These are phyloP conservation scores for Nothobranchius furzeri DNA, from an alignment of 2,113 vertebrate species.

Conservation along the genomic window DNA sequence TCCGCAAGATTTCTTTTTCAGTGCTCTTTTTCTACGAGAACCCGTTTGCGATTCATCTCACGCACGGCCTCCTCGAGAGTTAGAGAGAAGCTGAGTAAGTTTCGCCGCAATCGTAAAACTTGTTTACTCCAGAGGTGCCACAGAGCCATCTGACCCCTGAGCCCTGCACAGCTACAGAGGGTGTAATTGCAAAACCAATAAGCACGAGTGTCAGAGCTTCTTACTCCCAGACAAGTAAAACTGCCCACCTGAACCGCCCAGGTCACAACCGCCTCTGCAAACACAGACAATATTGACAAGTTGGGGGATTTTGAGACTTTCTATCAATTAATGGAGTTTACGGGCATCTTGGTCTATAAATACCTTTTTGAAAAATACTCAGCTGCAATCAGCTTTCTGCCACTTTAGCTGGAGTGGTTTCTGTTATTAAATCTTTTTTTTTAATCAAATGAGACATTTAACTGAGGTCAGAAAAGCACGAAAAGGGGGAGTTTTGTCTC, in stretches of 20 bases:
- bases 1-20: conserved; percentile 32
- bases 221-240: conserved; percentile 6
- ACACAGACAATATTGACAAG: not conserved
- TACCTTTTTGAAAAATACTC: not conserved
- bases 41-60: conserved; percentile 47
- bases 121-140: conserved; percentile 61
- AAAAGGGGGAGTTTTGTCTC: not conserved
- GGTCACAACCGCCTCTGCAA: not conserved
- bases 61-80: conserved; percentile 32
- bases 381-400: not conserved
- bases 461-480: not conserved
- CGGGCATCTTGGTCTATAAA: conserved; percentile 4
- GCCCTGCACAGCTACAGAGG: conserved; percentile 36
- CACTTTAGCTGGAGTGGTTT: not conserved
- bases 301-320: not conserved
- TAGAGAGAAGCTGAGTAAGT: conserved; percentile 58
- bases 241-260: not conserved
- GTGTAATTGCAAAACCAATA: conserved; percentile 61
- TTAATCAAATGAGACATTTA: no score
- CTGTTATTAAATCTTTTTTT: no score
- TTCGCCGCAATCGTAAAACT: conserved; percentile 56
- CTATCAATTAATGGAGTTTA: not conserved
- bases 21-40: not conserved
- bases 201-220: conserved; percentile 18
- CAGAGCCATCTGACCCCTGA: conserved; percentile 53